These are phyloP conservation scores for Corythaeola cristata DNA, from an alignment of 2,113 vertebrate species.

Conservation along the genomic window DNA sequence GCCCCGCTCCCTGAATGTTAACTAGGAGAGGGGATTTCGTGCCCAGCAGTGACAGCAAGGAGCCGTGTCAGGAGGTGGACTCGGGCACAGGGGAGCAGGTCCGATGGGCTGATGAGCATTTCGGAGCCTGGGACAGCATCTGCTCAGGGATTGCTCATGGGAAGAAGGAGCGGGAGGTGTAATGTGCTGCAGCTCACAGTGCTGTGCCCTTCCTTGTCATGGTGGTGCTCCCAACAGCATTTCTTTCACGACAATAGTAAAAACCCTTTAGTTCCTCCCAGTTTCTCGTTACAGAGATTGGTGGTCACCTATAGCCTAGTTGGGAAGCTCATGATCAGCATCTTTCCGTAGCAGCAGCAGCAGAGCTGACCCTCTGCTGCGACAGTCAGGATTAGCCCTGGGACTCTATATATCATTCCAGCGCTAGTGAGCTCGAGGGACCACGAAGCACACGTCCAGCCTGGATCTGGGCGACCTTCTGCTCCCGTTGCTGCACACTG, in stretches of 20 bases:
- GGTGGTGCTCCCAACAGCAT: background rate
- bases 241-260: background rate
- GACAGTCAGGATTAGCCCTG: background rate
- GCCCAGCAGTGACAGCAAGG: background rate
- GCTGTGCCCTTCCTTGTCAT: fast-evolving
- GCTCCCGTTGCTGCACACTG: background rate
- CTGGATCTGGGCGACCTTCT: background rate
- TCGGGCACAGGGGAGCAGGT: fast-evolving
- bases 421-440: background rate
- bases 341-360: background rate
- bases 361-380: background rate
- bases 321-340: background rate
- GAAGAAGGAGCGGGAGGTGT: background rate
- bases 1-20: background rate
- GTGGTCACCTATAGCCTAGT: background rate
- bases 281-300: background rate
- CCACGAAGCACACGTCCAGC: background rate
- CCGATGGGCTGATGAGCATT: background rate
- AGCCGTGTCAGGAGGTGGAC: background rate
- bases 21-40: background rate
- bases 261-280: background rate
- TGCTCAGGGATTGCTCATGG: background rate
- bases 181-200: background rate
- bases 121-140: background rate
- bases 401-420: background rate